Percentiles rank a stretch among this genome's conserved stretches.
Conservation (phyloP, 2,113 vertebrate genomes). For the Chunga burmeisteri region DNA sequence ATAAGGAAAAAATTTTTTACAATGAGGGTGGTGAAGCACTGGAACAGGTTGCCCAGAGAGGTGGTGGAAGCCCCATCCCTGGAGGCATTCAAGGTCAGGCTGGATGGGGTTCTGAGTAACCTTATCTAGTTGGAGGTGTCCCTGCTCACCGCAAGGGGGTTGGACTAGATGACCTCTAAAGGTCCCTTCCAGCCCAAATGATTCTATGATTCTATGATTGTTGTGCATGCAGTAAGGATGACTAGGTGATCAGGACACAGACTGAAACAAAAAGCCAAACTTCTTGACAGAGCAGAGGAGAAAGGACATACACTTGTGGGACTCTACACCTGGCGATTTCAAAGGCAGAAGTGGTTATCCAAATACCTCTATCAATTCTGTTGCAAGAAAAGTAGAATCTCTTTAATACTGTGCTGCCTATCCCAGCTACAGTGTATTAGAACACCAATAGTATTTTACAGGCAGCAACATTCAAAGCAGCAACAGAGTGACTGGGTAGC, state of each 20-base stretch:
- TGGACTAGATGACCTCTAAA: not conserved
- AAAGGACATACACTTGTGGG: not conserved
- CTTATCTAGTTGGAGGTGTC: too few relatives aligned
- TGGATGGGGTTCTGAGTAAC: not conserved
- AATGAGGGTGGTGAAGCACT: not conserved
- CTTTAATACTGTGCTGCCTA: not conserved
- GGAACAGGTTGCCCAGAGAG: not conserved
- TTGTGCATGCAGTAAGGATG: not conserved
- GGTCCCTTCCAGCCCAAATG: not conserved
- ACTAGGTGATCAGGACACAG: not conserved
- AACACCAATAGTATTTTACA: not conserved
- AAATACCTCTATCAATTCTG: not conserved
- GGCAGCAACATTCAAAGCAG: not conserved
- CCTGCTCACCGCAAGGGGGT: not conserved
- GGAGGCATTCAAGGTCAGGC: not conserved
- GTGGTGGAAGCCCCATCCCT: not conserved
- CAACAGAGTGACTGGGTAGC: not conserved
- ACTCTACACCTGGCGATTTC: not conserved
- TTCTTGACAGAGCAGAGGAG: not conserved
- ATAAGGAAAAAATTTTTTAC: not conserved
- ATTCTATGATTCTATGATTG: not conserved
- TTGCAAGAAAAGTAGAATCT: not conserved
- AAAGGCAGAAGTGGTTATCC: not conserved
- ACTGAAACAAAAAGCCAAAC: not conserved
- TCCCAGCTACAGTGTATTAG: not conserved